Base-by-base conservation (phyloP, 2,888 invertebrate species). In the Caenorhabditis afra region DNA sequence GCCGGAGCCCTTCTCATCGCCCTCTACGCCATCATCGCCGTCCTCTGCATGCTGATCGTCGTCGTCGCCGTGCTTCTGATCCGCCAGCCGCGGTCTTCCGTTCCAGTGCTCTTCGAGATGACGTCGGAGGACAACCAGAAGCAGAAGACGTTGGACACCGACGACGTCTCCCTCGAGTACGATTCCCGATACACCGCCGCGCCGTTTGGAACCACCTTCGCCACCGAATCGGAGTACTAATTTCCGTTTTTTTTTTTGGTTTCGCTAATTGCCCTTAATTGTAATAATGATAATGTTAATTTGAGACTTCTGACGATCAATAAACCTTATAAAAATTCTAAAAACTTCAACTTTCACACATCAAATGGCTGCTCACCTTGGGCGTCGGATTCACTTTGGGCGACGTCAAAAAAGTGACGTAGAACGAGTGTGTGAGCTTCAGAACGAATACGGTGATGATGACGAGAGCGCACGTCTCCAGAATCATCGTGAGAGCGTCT, bases 121-220 rank as follows among this genome's bases (percentile, higher is more conserved):
- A n/a, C n/a, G n/a, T n/a, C n/a, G n/a, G n/a, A n/a, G n/a, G n/a
- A n/a, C n/a, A n/a, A n/a, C n/a, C n/a, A n/a, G n/a, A 65, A 65
- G 18, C 53, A 53, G 8, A 53, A 65, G 18, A 65, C 44, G 16
- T 88, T 88, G 4, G 29, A 29, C 4, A 5, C 7, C 29, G 37
- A 89, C 88, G 10, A 82, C 79, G 61, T 89, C 87, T 50, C 82
- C 66, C 52, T 85, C 62, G 39, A 29, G 4, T 29, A 29, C 29
- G 29, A 29, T 7, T 3, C 29, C 29, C 3, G 29, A 29, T 44
- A 81, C 14, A 77, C 74, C 29, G 29, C 47, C 53, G 12, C 16
- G 3, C 44, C 14, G 44, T n/a, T 12, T 44, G 44, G 44, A n/a
- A 7, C 44, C 44, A 44, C 3, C 44, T n/a, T 44, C 7, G 29